Base-by-base conservation (phyloP, 2,113 vertebrate species). In the Neopipo cinnamomea region DNA sequence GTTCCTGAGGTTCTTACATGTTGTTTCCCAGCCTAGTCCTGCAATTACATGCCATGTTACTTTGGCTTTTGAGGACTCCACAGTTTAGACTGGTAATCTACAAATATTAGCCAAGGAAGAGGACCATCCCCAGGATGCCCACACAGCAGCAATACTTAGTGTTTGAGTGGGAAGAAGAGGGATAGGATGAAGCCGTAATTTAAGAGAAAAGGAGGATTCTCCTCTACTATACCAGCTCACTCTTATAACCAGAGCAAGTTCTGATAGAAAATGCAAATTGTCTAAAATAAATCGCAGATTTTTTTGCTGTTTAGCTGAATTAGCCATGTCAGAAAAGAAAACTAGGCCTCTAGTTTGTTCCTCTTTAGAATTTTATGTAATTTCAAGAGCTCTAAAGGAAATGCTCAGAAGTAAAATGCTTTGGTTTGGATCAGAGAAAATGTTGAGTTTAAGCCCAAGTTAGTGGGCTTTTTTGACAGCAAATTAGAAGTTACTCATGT, bases 371-470 rank as follows among this genome's bases (percentile, higher is more conserved):
- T 52, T 91, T 41, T 33, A 12, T 41, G 27, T 28, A 27, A 8
- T 76, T 83, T 86, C n/a, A 92, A 56, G 53, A 85, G 28, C 16
- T 83, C n/a, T 66, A 41, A 44, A 75, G 2, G 0, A 84, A 91
- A 44, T 61, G 8, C 28, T 81, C 12, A 61, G 31, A 89, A 85
- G 24, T 78, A 5, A 91, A 89, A 63, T 63, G 27, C n/a, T 78
- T 93, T 78, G 55, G 21, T 86, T 84, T 91, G 46, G 14, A 10
- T 82, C 47, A 88, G 53, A 82, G 30, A 70, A 95, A 52, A 70
- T 37, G 12, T 28, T 78, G 30, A 59, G 30, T 68, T 94, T 3
- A 2, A 89, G 25, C 37, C 30, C 61, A 89, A 79, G 55, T 28
- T 71, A 91, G 55, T 68, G 39, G 11, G 15, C 4, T 0, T 21